Base-by-base conservation (phyloP, 2,888 invertebrate species). In the Entomobrya proxima region DNA sequence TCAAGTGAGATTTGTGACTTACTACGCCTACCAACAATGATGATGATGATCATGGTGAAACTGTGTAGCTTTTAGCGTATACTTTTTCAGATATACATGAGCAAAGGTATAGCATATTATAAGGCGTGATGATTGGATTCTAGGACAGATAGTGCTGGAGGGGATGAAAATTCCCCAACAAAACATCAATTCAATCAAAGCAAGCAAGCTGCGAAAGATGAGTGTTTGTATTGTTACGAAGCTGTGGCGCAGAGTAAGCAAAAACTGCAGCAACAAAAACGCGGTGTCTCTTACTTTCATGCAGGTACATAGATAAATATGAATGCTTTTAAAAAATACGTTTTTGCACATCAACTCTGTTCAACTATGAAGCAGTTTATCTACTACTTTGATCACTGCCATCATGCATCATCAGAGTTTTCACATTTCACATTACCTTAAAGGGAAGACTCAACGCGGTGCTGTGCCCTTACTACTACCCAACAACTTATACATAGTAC, bases 131-230 rank as follows among this genome's bases (percentile, higher is more conserved):
- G 72, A 72, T 72, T 72, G 72, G 37, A 76, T 86, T 86, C 86
- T 86, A 86, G 86, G 86, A 80, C 80, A 86, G 76, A 79, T 58
- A 86, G 30, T 67, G 86, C 80, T 86, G 80, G 80, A 86, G 86
- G 86, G 86, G 86, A 86, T 86, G 81, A 86, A 81, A 86, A 86
- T 80, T 86, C 80, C 86, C 86, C 80, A 76, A 50, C 79, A 18
- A 35, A 52, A 44, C 27, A 55, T 52, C 79, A 50, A 52, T n/a
- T n/a, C 69, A 47, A 24, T 40, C 74, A 18, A 7, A 82, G 44
- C 37, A 75, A 82, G n/a, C 37, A 67, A 40, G n/a, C 58, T 47
- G 50, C 47, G 7, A 72, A 18, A 50, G 15, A 55, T n/a, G 72
- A n/a, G n/a, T 44, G 15, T 67, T 37, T 40, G 15, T 67, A 13